A percentile compares a stretch with the other conserved stretches of the same genome.
phyloP scores from a whole-genome alignment of 1,140 invertebrate genomes.

The Halictus rubicundus region DNA sequence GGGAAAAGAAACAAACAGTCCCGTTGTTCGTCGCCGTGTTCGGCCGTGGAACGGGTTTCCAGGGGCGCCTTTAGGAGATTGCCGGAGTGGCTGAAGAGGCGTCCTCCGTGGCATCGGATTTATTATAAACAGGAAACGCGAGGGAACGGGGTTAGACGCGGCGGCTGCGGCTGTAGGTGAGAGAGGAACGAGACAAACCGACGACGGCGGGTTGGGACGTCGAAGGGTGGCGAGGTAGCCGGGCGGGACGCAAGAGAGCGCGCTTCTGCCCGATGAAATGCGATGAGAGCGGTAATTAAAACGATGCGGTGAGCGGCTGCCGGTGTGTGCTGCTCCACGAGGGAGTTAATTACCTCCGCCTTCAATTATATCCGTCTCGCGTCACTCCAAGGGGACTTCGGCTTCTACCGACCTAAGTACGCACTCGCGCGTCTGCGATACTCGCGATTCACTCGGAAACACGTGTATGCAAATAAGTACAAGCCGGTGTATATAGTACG shows the following conservation, averaged over 20 bases:
- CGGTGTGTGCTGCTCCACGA: conserved; percentile 61
- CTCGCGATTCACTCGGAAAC: conserved; percentile 29
- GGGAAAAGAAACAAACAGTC: conserved; percentile 4
- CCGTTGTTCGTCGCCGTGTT: too few species aligned
- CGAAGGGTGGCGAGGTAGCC: not conserved
- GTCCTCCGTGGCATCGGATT: conserved; percentile 64
- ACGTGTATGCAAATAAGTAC: conserved; percentile 1
- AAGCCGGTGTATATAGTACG: not conserved
- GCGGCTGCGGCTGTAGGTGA: too few species aligned
- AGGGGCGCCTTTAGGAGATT: conserved; percentile 24
- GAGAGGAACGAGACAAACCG: conserved; percentile 29
- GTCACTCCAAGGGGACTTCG: conserved; percentile 75
- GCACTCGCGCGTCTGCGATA: conserved; percentile 60
- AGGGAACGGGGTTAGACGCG: not conserved
- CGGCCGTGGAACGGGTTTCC: not conserved
- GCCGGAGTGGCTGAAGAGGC: conserved; percentile 24
- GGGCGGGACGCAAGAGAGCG: conserved; percentile 5
- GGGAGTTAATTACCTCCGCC: conserved; percentile 78
- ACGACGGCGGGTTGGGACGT: not conserved
- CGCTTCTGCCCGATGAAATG: conserved; percentile 76
- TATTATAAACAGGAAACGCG: conserved; percentile 70
- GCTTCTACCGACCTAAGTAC: conserved; percentile 62
- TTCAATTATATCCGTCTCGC: conserved; percentile 77
- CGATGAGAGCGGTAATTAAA: conserved; percentile 78
- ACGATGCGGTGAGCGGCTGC: conserved; percentile 70